Evolutionary conservation across 2,888 invertebrate genomes (phyloP).

Genomic region (Ormyrus labotus): DNA sequence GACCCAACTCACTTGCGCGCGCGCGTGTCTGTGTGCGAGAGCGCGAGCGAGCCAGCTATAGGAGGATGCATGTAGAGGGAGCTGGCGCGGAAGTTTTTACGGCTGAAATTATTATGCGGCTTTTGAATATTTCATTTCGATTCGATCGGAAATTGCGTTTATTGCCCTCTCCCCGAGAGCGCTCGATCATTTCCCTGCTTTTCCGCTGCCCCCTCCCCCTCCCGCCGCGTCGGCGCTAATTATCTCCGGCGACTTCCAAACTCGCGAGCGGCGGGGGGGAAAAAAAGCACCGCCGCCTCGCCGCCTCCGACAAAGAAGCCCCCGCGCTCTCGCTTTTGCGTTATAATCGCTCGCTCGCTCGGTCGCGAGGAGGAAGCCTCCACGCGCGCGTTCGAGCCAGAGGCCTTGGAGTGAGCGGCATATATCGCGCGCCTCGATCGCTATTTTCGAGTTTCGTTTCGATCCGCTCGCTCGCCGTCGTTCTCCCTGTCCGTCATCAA

Average conservation of each 20-base stretch:
- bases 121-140: conserved; percentile 42
- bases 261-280: background rate
- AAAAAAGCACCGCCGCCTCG: background rate
- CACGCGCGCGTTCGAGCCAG: background rate
- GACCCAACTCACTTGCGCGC: conserved; percentile 2
- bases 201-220: no score
- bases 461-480: conserved; percentile 32
- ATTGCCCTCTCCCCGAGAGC: background rate
- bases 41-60: background rate
- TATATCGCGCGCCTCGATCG: conserved; percentile 53
- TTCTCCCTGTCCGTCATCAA: conserved; percentile 34
- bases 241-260: background rate
- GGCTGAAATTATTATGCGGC: conserved; percentile 24
- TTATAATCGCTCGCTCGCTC: background rate
- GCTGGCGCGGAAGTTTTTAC: conserved; percentile 37
- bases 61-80: background rate
- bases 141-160: background rate
- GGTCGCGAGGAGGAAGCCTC: background rate
- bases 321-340: background rate
- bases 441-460: conserved; percentile 56
- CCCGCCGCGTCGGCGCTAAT: background rate
- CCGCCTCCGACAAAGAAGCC: background rate
- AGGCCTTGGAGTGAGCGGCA: conserved; percentile 40
- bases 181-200: background rate
- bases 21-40: background rate